phyloP scores from a whole-genome alignment of 2,797 vertebrate species.

The Leptoclinus maculatus region DNA sequence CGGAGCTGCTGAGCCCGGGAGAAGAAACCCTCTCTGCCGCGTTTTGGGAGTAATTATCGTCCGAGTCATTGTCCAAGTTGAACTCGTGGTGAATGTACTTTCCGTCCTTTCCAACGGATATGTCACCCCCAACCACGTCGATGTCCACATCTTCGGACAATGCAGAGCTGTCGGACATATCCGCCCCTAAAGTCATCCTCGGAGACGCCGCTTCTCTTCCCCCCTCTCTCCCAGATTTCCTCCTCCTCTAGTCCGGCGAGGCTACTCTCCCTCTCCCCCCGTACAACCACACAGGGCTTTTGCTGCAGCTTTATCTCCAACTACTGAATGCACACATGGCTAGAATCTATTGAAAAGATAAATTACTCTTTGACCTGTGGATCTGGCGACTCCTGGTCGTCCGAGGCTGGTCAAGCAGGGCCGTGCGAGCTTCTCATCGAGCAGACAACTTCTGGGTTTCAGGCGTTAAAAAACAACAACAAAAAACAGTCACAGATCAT shows the following conservation, averaged over 20 bases:
- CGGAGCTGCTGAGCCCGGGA: constrained; percentile 83
- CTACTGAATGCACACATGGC: constrained; percentile 71
- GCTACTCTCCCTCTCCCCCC: constrained; percentile 55
- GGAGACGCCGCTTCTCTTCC: constrained; percentile 70
- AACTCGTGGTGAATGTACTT: constrained; percentile 87
- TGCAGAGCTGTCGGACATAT: constrained; percentile 91
- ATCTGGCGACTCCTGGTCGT: constrained; percentile 57
- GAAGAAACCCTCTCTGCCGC: constrained; percentile 79
- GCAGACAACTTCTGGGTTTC: constrained; percentile 63
- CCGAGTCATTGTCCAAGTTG: constrained; percentile 88
- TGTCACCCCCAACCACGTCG: constrained; percentile 95
- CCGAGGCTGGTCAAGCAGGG: constrained; percentile 47
- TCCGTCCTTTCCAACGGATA: constrained; percentile 86
- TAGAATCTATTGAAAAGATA: constrained; percentile 55
- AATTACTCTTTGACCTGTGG: constrained; percentile 66
- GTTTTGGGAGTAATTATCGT: constrained; percentile 87
- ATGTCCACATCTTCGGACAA: constrained; percentile 97
- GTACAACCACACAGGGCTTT: constrained; percentile 56
- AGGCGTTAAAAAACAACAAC: constrained; percentile 20
- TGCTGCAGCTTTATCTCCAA: constrained; percentile 64
- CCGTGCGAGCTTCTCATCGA: constrained; percentile 48
- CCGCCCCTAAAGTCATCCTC: constrained; percentile 90
- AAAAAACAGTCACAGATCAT: constrained; percentile 35
- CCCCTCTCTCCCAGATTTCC: constrained; percentile 73
- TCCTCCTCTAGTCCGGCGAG: constrained; percentile 63